A percentile compares a stretch with the other conserved stretches of the same genome.
Evolutionary conservation across 2,888 invertebrate species (phyloP).

Genomic region (Harmothoe impar): DNA sequence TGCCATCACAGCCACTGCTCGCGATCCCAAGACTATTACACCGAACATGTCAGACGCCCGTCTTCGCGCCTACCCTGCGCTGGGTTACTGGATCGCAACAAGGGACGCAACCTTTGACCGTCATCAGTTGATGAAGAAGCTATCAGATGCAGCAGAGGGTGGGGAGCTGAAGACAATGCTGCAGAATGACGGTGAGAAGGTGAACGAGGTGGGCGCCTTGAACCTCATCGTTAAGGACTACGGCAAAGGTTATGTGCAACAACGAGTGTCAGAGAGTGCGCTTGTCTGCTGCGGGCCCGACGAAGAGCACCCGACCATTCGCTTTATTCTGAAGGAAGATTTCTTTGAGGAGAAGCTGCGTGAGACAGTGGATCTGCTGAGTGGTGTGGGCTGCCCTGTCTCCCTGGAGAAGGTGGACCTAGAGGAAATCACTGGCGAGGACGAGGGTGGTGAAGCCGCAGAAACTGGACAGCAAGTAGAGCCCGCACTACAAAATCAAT

Average conservation of each 20-base stretch:
- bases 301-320: slow-evolving; percentile 40
- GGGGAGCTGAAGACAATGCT: slow-evolving; percentile 49
- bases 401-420: slow-evolving; percentile 45
- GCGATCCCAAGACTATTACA: slow-evolving; percentile 28
- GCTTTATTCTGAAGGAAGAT: slow-evolving; percentile 53
- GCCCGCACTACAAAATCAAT: no score
- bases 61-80: slow-evolving; percentile 40
- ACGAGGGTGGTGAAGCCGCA: not conserved
- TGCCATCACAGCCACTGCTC: slow-evolving; percentile 51
- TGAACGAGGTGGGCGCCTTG: slow-evolving; percentile 32
- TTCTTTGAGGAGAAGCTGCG: slow-evolving; percentile 44
- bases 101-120: slow-evolving; percentile 37
- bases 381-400: slow-evolving; percentile 43
- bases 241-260: slow-evolving; percentile 47
- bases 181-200: slow-evolving; percentile 45
- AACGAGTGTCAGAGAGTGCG: not conserved
- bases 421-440: not conserved
- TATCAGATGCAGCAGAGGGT: slow-evolving; percentile 26
- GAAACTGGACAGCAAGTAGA: no score
- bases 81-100: slow-evolving; percentile 32
- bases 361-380: slow-evolving; percentile 34
- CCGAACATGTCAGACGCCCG: not conserved
- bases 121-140: slow-evolving; percentile 44
- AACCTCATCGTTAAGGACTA: slow-evolving; percentile 48
- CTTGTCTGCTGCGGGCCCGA: not conserved